Percentiles rank a stretch among this genome's conserved stretches.
Conservation (phyloP, 2,797 vertebrate genomes). For the Syncerus caffer region DNA sequence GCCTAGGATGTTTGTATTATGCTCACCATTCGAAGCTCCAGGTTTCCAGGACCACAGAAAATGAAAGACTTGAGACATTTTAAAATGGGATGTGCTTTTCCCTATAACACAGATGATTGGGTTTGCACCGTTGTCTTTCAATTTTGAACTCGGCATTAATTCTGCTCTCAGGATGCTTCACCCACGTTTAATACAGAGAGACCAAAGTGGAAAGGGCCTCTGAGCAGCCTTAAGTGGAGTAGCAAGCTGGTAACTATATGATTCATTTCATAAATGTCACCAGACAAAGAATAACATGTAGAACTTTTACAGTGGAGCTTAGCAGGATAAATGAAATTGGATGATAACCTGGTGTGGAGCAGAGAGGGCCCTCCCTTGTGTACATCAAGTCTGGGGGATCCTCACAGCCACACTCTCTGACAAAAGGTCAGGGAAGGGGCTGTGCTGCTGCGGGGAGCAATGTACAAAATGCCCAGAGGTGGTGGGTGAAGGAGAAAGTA, state of each 20-base stretch:
- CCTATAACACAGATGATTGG: slow-evolving; percentile 2
- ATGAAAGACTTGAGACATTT: slow-evolving; percentile 43
- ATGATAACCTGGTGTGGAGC: background rate
- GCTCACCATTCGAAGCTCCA: slow-evolving; percentile 29
- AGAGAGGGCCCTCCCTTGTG: background rate
- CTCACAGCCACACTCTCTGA: background rate
- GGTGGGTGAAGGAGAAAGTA: background rate
- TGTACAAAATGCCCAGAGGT: background rate
- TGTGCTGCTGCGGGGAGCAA: background rate
- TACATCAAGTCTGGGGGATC: too few species aligned
- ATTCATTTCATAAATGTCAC: slow-evolving; percentile 4
- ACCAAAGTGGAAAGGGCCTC: slow-evolving; percentile 1
- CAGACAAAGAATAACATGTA: background rate
- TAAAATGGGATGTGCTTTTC: slow-evolving; percentile 1
- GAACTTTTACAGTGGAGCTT: background rate
- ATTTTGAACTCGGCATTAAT: slow-evolving; percentile 41
- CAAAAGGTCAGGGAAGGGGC: background rate
- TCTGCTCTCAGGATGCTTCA: background rate
- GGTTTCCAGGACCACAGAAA: slow-evolving; percentile 56
- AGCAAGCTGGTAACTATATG: background rate
- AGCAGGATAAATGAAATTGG: background rate
- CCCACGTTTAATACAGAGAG: background rate
- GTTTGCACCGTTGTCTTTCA: background rate
- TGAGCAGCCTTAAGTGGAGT: background rate
- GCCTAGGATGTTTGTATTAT: slow-evolving; percentile 61